Conservation (phyloP, 2,888 invertebrate species). For the Volucella zonaria region DNA sequence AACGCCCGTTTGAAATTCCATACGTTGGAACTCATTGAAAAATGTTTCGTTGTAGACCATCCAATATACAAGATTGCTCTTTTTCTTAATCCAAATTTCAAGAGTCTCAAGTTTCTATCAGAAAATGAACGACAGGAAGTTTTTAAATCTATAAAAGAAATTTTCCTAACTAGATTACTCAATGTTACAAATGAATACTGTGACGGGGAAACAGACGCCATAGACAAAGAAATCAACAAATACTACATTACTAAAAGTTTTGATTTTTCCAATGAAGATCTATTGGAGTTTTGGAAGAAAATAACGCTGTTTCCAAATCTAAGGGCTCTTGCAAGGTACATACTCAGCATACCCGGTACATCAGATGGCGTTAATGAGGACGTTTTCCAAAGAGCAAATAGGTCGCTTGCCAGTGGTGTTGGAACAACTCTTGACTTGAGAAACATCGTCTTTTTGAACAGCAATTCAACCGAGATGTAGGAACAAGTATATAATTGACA, state of each 20-base stretch:
- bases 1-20: conserved; percentile 60
- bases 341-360: conserved; percentile 56
- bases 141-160: conserved; percentile 46
- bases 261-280: conserved; percentile 54
- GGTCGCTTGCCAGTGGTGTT: conserved; percentile 36
- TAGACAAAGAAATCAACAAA: conserved; percentile 51
- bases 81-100: conserved; percentile 62
- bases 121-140: conserved; percentile 53
- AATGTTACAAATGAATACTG: not conserved
- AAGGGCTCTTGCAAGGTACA: conserved; percentile 41
- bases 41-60: conserved; percentile 37
- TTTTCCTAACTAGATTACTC: conserved; percentile 28
- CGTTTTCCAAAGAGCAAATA: conserved; percentile 47
- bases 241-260: conserved; percentile 56
- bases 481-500: conserved; percentile 1
- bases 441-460: conserved; percentile 54
- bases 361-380: conserved; percentile 59
- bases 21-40: conserved; percentile 47
- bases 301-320: conserved; percentile 52
- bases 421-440: conserved; percentile 45
- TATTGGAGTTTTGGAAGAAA: conserved; percentile 55
- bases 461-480: conserved; percentile 50
- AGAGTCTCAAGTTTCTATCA: conserved; percentile 56
- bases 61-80: conserved; percentile 65
- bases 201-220: conserved; percentile 11